phyloP scores from a whole-genome alignment of 2,797 vertebrate species.

The Gymnoscopelus braueri region DNA sequence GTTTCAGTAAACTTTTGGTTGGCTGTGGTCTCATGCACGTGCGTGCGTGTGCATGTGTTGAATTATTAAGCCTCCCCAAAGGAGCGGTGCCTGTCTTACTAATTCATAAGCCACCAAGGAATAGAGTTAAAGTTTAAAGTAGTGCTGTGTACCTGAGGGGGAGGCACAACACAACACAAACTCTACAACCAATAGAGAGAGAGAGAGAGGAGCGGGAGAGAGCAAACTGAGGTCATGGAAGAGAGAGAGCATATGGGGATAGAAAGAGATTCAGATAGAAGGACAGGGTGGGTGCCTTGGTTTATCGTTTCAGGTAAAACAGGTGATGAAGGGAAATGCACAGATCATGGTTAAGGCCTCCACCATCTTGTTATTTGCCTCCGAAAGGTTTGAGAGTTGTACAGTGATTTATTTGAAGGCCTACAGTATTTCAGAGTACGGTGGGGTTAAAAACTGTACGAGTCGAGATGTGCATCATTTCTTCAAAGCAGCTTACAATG shows the following conservation, averaged over 20 bases:
- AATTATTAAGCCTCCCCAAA: constrained; percentile 88
- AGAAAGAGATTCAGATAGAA: constrained; percentile 19
- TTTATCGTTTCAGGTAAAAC: constrained; percentile 36
- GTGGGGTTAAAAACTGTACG: constrained; percentile 17
- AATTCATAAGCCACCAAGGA: constrained; percentile 88
- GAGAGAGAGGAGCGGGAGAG: constrained; percentile 19
- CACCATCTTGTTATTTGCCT: constrained; percentile 41
- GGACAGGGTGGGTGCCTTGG: constrained; percentile 16
- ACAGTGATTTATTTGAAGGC: constrained; percentile 6
- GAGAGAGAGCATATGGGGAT: constrained; percentile 15
- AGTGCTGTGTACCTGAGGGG: constrained; percentile 72
- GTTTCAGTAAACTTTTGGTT: constrained; percentile 86
- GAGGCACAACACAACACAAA: constrained; percentile 63
- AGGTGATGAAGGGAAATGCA: constrained; percentile 31
- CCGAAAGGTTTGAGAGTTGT: constrained; percentile 42
- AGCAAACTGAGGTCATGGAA: constrained; percentile 8
- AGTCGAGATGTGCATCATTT: too few species aligned
- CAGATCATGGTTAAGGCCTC: constrained; percentile 58
- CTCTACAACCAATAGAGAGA: constrained; percentile 57
- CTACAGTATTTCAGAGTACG: constrained; percentile 9
- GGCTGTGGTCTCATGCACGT: constrained; percentile 41
- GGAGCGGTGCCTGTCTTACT: constrained; percentile 82
- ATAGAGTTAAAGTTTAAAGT: constrained; percentile 86
- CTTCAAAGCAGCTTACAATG: too few species aligned
- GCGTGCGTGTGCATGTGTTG: constrained; percentile 65